Evolutionary conservation across 2,888 invertebrate species (phyloP).

Genomic region (Laothoe populi): DNA sequence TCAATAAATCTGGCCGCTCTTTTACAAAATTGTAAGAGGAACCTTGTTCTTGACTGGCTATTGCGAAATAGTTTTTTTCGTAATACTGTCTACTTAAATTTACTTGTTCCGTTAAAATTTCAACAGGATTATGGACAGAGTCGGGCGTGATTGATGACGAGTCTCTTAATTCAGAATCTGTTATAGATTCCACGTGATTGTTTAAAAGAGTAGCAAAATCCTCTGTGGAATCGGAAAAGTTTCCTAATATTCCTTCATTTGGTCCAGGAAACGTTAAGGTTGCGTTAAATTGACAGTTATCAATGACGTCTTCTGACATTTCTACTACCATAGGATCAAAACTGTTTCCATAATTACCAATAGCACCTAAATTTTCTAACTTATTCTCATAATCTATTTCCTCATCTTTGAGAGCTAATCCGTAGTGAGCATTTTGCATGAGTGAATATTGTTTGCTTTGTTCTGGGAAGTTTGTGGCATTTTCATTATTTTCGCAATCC

Average conservation of each 20-base stretch:
- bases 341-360: slow-evolving; percentile 85
- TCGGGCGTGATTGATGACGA: slow-evolving; percentile 89
- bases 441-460: slow-evolving; percentile 90
- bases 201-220: slow-evolving; percentile 91
- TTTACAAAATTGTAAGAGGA: slow-evolving; percentile 86
- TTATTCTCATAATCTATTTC: slow-evolving; percentile 92
- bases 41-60: slow-evolving; percentile 78
- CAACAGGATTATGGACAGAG: slow-evolving; percentile 86
- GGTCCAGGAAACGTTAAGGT: slow-evolving; percentile 92
- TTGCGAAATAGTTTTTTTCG: slow-evolving; percentile 80
- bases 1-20: slow-evolving; percentile 85
- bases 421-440: slow-evolving; percentile 93
- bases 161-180: slow-evolving; percentile 88
- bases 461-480: slow-evolving; percentile 76
- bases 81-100: slow-evolving; percentile 85
- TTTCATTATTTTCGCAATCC: slow-evolving; percentile 91
- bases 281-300: slow-evolving; percentile 92
- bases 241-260: slow-evolving; percentile 91
- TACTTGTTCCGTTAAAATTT: slow-evolving; percentile 91
- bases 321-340: slow-evolving; percentile 94
- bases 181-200: slow-evolving; percentile 88
- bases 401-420: slow-evolving; percentile 91
- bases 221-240: slow-evolving; percentile 91
- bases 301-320: slow-evolving; percentile 90
- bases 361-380: slow-evolving; percentile 87